Evolutionary conservation across 1,140 invertebrate species (phyloP).

Genomic region (Monomorium pharaonis): DNA sequence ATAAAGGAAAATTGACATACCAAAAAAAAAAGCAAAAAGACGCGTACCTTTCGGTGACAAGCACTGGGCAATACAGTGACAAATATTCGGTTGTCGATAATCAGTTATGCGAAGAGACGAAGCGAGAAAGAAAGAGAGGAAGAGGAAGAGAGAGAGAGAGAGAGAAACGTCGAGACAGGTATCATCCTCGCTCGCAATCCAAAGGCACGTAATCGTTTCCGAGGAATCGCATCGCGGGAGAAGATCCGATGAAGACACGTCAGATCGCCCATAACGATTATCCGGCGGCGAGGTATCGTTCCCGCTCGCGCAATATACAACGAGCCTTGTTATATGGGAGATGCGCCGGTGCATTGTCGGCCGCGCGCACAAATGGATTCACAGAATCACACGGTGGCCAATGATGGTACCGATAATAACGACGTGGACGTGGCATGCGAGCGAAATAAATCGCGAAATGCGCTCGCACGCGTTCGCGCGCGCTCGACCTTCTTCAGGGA

Average conservation of each 20-base stretch:
- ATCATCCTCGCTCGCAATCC: constrained; percentile 34
- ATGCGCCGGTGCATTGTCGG: constrained; percentile 68
- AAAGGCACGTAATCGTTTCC: constrained; percentile 68
- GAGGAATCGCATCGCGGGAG: constrained; percentile 64
- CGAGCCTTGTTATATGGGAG: constrained; percentile 64
- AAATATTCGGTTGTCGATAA: constrained; percentile 14
- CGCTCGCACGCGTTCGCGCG: not conserved
- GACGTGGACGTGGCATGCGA: constrained; percentile 17
- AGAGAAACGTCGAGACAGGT: not conserved
- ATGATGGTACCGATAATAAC: constrained; percentile 60
- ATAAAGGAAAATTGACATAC: no score
- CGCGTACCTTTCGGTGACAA: not conserved
- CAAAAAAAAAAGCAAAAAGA: not conserved
- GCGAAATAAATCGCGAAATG: constrained; percentile 36
- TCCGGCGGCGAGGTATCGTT: constrained; percentile 61
- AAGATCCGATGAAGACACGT: constrained; percentile 73
- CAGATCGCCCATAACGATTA: constrained; percentile 72
- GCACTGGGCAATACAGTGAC: not conserved
- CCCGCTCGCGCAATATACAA: constrained; percentile 49
- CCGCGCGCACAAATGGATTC: constrained; percentile 61
- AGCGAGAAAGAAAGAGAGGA: no score
- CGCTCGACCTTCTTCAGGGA: constrained; percentile 23
- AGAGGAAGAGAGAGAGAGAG: no score
- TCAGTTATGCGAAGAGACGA: not conserved
- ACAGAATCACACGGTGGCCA: constrained; percentile 58